These are phyloP conservation scores for Drosophila auraria DNA, from an alignment of 1,140 invertebrate genomes.

Conservation along the genomic window DNA sequence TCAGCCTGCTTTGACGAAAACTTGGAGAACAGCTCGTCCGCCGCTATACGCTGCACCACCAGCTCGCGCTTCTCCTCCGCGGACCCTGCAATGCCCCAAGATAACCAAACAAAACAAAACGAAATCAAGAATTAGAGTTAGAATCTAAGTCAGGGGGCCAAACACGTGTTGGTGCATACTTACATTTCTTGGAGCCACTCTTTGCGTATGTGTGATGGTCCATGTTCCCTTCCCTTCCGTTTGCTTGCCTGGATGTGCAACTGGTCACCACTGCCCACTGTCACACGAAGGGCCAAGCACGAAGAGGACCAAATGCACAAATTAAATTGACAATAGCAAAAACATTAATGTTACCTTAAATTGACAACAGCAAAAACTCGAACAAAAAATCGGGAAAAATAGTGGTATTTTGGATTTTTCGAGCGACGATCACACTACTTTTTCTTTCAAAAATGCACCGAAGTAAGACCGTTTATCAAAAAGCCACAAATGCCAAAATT, in stretches of 20 bases:
- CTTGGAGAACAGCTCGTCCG: slow-evolving; percentile 66
- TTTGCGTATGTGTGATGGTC: slow-evolving; percentile 82
- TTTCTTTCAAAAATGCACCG: no score
- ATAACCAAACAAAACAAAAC: neutral
- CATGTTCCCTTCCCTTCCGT: slow-evolving; percentile 26
- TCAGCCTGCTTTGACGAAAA: slow-evolving; percentile 59
- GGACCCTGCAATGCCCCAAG: slow-evolving; percentile 47
- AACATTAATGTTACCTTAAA: no score
- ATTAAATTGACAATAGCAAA: no score
- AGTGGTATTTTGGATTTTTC: no score
- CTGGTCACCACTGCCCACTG: neutral
- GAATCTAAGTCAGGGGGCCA: neutral
- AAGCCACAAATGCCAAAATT: no score
- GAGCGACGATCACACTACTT: no score
- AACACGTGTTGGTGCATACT: slow-evolving; percentile 25
- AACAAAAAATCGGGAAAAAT: no score
- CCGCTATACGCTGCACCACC: slow-evolving; percentile 59
- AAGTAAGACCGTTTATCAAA: no score
- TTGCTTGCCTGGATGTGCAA: neutral
- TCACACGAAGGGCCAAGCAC: no score
- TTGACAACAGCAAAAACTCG: no score
- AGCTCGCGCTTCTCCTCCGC: slow-evolving; percentile 57
- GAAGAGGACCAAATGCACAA: no score
- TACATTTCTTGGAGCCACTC: slow-evolving; percentile 73
- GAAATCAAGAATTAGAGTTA: neutral